A percentile compares a stretch with the other conserved stretches of the same genome.
Conservation (phyloP, 2,888 invertebrate genomes). For the Chirona hameri region DNA sequence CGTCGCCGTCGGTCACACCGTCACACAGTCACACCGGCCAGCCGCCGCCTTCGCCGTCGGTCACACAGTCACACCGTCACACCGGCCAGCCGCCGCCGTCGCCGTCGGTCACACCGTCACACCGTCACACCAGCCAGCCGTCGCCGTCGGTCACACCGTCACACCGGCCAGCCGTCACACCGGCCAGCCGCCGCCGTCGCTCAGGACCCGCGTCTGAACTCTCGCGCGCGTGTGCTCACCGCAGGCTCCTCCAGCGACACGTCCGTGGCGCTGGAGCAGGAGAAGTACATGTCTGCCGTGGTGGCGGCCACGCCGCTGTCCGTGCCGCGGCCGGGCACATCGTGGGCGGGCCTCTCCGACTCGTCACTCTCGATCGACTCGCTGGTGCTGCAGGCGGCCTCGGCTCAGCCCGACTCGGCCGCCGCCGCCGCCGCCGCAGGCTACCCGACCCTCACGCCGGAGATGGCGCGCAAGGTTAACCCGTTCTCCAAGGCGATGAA, state of each 20-base stretch:
- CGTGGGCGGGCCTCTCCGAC: slow-evolving; percentile 67
- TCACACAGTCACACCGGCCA: too few relatives aligned
- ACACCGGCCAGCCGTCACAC: too few relatives aligned
- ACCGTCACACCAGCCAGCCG: too few relatives aligned
- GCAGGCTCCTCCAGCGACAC: slow-evolving; percentile 65
- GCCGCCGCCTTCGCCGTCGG: too few relatives aligned
- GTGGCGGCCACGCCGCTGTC: slow-evolving; percentile 66
- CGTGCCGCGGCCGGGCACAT: slow-evolving; percentile 53
- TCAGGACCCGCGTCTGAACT: too few relatives aligned
- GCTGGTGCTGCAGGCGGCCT: slow-evolving; percentile 62
- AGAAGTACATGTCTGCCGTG: slow-evolving; percentile 72
- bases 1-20: too few relatives aligned
- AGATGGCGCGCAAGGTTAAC: slow-evolving; percentile 60
- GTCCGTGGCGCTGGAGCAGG: slow-evolving; percentile 74
- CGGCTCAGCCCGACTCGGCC: neutral
- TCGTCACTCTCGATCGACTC: slow-evolving; percentile 83
- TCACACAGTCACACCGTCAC: too few relatives aligned
- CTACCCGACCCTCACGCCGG: slow-evolving; percentile 56
- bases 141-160: too few relatives aligned
- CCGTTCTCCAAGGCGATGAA: slow-evolving; percentile 75
- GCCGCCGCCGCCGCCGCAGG: slow-evolving; percentile 22
- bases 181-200: too few relatives aligned
- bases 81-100: too few relatives aligned
- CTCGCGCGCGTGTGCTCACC: slow-evolving; percentile 34
- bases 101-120: too few relatives aligned